Base-by-base conservation (phyloP, 1,140 invertebrate species). In the Drosophila equinoxialis region DNA sequence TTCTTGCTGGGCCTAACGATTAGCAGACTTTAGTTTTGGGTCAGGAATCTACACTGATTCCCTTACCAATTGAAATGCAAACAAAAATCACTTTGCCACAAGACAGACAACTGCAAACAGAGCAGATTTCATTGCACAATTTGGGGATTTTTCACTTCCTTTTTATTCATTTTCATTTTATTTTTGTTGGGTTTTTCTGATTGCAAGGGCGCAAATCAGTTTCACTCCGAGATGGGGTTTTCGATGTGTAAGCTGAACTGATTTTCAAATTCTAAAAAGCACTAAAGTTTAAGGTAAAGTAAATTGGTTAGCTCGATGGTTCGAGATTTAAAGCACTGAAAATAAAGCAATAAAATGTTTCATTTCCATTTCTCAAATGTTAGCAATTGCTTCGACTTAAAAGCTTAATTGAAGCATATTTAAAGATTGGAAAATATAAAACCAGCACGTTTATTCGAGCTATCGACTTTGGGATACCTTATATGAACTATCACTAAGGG, bases 1-100 rank as follows among this genome's bases (percentile, higher is more conserved):
- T 68, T 51, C 17, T 51, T 51, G 7, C 72, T 48, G 10, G 55
- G 55, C 65, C 42, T 45, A 62, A 42, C 68, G 74, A 77, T 77
- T 77, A 77, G 68, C 74, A 74, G 42, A n/a, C 71, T 71, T 77
- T 63, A 48, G 59, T 63, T 75, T 75, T n/a, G 66, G 72, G 41
- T 20, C 65, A 58, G 7, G 33, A 23, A 13, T 23, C n/a, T 14
- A 11, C 35, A 33, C 45, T 57, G 26, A 23, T 33, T 33, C 41
- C 23, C 65, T 66, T 7, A 33, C 37, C 35, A 48, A 75, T 67
- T 67, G 64, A 59, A 63, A 59, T 2, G 72, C 45, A 76, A 65
- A 77, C 73, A 76, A 74, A 39, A 65, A 55, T 37, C 65, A 59
- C 57, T 68, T 51, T 58, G 57, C 57, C 57, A 14, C 57, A 39